Evolutionary conservation across 2,113 vertebrate species (phyloP).

Genomic region (Chloroceryle aenea): DNA sequence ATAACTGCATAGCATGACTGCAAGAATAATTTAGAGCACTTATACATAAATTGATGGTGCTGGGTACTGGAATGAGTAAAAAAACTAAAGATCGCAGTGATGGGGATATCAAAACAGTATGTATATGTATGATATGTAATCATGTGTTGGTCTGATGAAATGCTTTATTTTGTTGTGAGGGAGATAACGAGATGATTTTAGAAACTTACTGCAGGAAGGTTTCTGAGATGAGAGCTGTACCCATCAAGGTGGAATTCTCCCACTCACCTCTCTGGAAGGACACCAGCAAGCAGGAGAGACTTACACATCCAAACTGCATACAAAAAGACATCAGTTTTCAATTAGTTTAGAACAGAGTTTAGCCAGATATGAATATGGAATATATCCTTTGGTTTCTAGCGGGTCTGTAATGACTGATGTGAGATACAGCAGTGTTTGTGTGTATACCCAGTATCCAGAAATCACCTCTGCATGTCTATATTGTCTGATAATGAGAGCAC

Average conservation of each 20-base stretch:
- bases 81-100: background rate
- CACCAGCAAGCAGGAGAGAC: background rate
- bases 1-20: background rate
- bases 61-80: background rate
- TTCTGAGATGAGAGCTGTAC: background rate
- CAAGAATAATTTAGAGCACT: background rate
- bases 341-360: background rate
- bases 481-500: background rate
- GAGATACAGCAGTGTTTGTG: background rate
- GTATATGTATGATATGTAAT: background rate
- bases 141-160: background rate
- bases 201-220: background rate
- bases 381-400: background rate
- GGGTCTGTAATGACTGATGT: background rate
- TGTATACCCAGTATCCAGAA: background rate
- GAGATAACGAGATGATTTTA: background rate
- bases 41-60: background rate
- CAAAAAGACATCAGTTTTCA: background rate
- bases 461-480: background rate
- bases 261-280: background rate
- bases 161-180: background rate
- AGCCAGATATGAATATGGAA: background rate
- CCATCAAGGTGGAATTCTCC: background rate
- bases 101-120: background rate
- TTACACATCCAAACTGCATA: fast-evolving